Percentiles rank a stretch among this genome's conserved stretches.
phyloP scores from a whole-genome alignment of 64 coral and sea anemone species.

The Actinia equina region DNA sequence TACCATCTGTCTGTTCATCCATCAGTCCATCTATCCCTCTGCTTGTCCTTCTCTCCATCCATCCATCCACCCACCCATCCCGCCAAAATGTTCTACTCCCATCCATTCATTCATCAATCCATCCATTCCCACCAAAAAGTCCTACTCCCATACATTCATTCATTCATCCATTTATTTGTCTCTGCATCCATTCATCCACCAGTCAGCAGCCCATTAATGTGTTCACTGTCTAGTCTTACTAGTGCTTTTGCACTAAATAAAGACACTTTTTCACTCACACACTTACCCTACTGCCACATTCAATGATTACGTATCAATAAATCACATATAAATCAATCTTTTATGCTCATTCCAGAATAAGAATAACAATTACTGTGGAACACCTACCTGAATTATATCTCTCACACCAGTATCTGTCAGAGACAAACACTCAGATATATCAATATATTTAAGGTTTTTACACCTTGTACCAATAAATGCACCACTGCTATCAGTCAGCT shows the following conservation, averaged over 20 bases:
- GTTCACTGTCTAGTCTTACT: no score
- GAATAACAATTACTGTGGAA: background rate
- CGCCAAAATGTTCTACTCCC: no score
- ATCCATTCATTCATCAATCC: background rate
- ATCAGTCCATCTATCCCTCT: background rate
- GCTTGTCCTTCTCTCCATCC: no score
- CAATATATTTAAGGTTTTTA: slow-evolving; percentile 58
- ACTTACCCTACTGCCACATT: no score
- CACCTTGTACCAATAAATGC: slow-evolving; percentile 48
- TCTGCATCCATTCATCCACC: no score
- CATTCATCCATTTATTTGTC: background rate
- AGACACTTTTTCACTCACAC: no score
- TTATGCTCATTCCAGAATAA: background rate
- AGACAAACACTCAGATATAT: slow-evolving; percentile 61
- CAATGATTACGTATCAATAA: no score
- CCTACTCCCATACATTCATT: no score
- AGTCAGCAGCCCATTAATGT: no score
- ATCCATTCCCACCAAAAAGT: background rate
- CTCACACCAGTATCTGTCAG: slow-evolving; percentile 57
- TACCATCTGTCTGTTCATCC: background rate
- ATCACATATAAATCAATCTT: no score
- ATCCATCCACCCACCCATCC: no score
- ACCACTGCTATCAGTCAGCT: slow-evolving; percentile 63
- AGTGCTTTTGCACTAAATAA: no score
- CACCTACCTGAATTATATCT: slow-evolving; percentile 53